Evolutionary conservation across 2,113 vertebrate species (phyloP).

Genomic region (Tenebrosternarchus preto): DNA sequence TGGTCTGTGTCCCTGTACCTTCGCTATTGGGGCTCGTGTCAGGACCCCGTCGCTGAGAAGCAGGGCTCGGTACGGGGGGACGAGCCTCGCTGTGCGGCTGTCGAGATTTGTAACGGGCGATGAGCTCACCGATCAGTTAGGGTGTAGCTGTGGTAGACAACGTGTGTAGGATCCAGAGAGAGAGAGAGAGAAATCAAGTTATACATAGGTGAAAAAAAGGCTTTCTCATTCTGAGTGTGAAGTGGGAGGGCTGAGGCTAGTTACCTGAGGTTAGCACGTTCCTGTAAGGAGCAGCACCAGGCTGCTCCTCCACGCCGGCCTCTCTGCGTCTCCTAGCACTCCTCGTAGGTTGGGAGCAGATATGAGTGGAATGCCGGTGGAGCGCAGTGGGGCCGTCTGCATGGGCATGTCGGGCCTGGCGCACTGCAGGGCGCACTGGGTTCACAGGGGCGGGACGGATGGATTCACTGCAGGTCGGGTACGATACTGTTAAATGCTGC

Average conservation of each 20-base stretch:
- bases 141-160: constrained; percentile 9
- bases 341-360: constrained; percentile 7
- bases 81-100: constrained; percentile 20
- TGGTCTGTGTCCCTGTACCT: no score
- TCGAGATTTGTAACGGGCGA: constrained; percentile 29
- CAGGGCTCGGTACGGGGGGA: neutral
- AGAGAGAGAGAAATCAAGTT: no score
- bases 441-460: constrained; percentile 1
- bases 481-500: constrained; percentile 6
- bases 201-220: no score
- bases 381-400: neutral
- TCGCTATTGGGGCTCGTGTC: neutral
- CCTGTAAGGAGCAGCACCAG: neutral
- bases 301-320: neutral
- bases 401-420: constrained; percentile 1
- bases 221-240: no score
- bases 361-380: constrained; percentile 18
- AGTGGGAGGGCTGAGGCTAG: no score
- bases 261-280: neutral
- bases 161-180: neutral
- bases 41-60: constrained; percentile 8
- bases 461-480: constrained; percentile 20
- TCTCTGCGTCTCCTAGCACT: neutral
- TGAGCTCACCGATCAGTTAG: neutral
- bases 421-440: neutral